Evolutionary conservation across 2,888 invertebrate species (phyloP).

Genomic region (Idaea aversata): DNA sequence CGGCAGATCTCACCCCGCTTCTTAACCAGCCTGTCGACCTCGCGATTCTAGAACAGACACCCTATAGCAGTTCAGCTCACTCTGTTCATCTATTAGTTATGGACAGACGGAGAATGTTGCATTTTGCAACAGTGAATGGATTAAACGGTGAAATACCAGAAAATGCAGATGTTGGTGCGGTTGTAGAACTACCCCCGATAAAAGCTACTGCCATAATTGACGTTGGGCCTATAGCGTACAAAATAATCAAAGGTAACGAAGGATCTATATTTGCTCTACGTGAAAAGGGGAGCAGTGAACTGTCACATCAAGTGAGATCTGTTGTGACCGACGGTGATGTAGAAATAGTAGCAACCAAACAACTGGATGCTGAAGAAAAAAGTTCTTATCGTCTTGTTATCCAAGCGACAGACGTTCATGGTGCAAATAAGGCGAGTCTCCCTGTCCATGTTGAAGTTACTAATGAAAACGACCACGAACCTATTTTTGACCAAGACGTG

Average conservation of each 20-base stretch:
- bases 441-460: conserved; percentile 87
- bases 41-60: conserved; percentile 89
- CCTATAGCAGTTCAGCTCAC: conserved; percentile 89
- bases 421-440: conserved; percentile 90
- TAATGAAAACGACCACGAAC: conserved; percentile 96
- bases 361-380: conserved; percentile 89
- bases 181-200: conserved; percentile 86
- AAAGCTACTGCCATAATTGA: conserved; percentile 85
- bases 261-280: conserved; percentile 87
- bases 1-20: conserved; percentile 89
- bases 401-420: conserved; percentile 89
- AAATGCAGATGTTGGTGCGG: conserved; percentile 86
- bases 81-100: conserved; percentile 90
- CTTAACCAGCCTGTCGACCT: conserved; percentile 90
- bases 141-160: conserved; percentile 87
- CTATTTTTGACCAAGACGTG: conserved; percentile 87
- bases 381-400: conserved; percentile 87
- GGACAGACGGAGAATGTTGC: conserved; percentile 90
- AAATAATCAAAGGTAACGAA: conserved; percentile 88
- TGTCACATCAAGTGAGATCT: conserved; percentile 71
- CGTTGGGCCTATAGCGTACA: conserved; percentile 87
- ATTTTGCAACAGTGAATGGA: conserved; percentile 84
- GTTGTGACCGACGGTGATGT: conserved; percentile 83
- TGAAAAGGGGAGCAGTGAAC: conserved; percentile 73
- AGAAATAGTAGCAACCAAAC: conserved; percentile 86